Evolutionary conservation across 2,888 invertebrate species (phyloP).

Genomic region (Stomorhina lunata): DNA sequence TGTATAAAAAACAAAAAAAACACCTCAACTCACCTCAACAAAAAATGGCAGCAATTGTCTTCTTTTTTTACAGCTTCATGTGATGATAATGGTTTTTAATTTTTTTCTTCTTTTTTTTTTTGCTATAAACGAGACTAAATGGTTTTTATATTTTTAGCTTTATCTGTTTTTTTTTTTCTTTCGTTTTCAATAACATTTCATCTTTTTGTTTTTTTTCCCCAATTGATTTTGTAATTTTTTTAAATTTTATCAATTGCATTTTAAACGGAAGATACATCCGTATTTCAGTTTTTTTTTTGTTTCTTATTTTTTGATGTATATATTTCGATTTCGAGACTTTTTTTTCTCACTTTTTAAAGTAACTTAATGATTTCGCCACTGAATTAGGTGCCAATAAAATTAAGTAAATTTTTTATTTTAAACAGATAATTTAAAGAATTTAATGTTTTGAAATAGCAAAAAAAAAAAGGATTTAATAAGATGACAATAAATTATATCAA

Average conservation of each 20-base stretch:
- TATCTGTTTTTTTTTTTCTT: background rate
- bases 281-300: conserved; percentile 8
- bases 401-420: conserved; percentile 1
- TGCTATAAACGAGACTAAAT: conserved; percentile 27
- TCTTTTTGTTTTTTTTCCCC: too few species aligned
- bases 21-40: background rate
- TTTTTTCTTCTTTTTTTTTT: background rate
- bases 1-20: background rate
- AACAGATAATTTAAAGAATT: conserved; percentile 3
- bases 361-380: conserved; percentile 32
- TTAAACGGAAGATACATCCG: conserved; percentile 37
- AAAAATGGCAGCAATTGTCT: background rate
- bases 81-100: background rate
- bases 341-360: background rate
- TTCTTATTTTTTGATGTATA: background rate
- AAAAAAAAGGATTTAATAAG: too few species aligned
- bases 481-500: too few species aligned
- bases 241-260: conserved; percentile 17
- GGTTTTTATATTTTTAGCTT: background rate
- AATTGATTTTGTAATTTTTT: conserved; percentile 16
- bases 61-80: conserved; percentile 11
- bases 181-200: conserved; percentile 52
- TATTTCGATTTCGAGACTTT: conserved; percentile 17
- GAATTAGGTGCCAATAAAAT: conserved; percentile 56
- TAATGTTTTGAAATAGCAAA: background rate